These are phyloP conservation scores for Ascidia mentula DNA, from an alignment of 23 tunicate species.

Conservation along the genomic window DNA sequence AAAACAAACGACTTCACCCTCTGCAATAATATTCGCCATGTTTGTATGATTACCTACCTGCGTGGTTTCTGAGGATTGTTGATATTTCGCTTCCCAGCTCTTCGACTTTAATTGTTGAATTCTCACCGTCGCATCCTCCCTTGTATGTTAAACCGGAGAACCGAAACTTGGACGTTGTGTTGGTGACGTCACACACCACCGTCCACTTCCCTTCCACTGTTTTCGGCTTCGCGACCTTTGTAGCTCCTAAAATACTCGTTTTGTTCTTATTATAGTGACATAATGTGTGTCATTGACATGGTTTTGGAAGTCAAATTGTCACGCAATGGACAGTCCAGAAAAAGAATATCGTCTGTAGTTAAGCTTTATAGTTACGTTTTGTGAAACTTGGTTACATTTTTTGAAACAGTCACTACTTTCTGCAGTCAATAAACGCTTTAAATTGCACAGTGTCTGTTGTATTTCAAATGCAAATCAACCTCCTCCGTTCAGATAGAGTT, in stretches of 20 bases:
- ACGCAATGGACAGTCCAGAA: no score
- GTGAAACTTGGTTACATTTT: no score
- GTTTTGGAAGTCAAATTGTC: no score
- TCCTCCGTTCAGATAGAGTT: conserved; percentile 24
- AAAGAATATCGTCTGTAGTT: no score
- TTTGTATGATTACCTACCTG: conserved; percentile 14
- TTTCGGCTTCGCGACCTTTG: conserved; percentile 13
- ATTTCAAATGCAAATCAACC: no score
- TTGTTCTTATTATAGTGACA: no score
- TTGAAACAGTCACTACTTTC: no score
- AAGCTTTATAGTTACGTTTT: no score
- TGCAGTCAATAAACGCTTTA: no score
- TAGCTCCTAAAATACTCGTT: not conserved
- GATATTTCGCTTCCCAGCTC: not conserved
- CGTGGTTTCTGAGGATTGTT: not conserved
- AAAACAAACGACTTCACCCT: no score
- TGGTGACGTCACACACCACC: conserved; percentile 11
- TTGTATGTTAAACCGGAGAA: conserved; percentile 23
- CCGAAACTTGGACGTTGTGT: not conserved
- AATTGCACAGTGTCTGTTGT: no score
- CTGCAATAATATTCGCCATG: not conserved
- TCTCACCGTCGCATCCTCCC: not conserved
- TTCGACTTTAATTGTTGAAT: not conserved
- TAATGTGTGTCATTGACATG: no score
- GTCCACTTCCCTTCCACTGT: conserved; percentile 56